Evolutionary conservation across 2,113 vertebrate species (phyloP), one percentile per base, ranked within the genome.

Genomic region (Rhabdornis inornatus): DNA sequence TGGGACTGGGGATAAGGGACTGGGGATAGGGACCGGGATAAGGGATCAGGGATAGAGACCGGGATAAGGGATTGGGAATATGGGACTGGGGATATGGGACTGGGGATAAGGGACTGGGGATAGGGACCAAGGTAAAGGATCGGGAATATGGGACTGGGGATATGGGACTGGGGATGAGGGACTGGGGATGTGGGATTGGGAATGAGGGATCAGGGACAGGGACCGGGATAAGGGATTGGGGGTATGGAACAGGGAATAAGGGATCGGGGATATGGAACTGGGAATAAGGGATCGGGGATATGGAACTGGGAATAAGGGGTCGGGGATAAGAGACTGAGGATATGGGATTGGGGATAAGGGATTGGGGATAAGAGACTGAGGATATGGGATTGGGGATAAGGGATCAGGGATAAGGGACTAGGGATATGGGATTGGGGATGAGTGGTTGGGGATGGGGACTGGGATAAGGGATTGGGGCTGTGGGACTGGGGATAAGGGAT

Each of bases 1-100:
- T 1, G 10, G 50, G 28, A 14, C 0, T 1, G 44, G 47, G 13
- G 7, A 15, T 50, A 9, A 27, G 49, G 13, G 24, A 15, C 10
- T 28, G 23, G 18, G 50, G 3, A 50, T 49, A 49, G 23, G 47
- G 47, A 6, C 2, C 1, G 16, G 49, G 7, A 31, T 37, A 23
- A 6, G 18, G 37, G 12, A 7, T 0, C 2, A 10, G 18, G 50
- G 3, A 50, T 49, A 49, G 23, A 23, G 47, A 6, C 2, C 1
- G 16, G 23, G 7, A 31, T 37, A 23, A 6, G 18, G 37, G 12
- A 7, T 0, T 1, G 6, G 20, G 22, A 19, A 0, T 13, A 13
- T 2, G 10, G 39, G 20, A 1, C 0, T 2, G 2, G 56, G 47
- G 12, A 22, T 2, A 6, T 13, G n/a, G n/a, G 12, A 7, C 0